A percentile compares a stretch with the other conserved stretches of the same genome.
These are phyloP conservation scores for Callaeas wilsoni DNA, from an alignment of 2,113 vertebrate species.

Conservation along the genomic window DNA sequence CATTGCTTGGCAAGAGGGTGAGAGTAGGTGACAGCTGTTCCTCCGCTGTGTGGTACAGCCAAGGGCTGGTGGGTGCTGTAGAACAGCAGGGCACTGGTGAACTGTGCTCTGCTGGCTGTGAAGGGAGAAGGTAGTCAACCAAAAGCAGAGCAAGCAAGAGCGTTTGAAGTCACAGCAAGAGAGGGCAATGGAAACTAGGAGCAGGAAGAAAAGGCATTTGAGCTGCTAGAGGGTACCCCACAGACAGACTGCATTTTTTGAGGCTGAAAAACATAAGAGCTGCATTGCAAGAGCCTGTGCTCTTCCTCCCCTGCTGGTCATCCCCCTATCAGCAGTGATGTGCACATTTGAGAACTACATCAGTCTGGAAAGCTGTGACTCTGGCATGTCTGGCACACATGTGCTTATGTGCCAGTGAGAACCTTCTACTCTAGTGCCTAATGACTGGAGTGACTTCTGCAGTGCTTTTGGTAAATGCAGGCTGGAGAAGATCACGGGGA, in stretches of 20 bases:
- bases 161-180: background rate
- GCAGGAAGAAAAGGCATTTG: background rate
- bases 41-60: background rate
- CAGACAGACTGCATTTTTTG: background rate
- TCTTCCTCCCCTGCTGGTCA: background rate
- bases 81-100: background rate
- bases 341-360: background rate
- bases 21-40: conserved; percentile 18
- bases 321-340: background rate
- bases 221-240: background rate
- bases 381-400: background rate
- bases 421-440: background rate
- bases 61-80: background rate
- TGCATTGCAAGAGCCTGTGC: background rate
- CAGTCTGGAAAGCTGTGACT: background rate
- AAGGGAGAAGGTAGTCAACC: background rate
- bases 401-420: background rate
- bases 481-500: background rate
- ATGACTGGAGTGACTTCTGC: background rate
- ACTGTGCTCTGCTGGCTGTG: background rate
- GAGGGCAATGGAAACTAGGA: background rate
- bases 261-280: background rate
- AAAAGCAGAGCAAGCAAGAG: background rate
- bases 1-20: background rate
- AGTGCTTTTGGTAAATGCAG: background rate